phyloP scores from a whole-genome alignment of 2,888 invertebrate species.

The Ophion ventricosus region DNA sequence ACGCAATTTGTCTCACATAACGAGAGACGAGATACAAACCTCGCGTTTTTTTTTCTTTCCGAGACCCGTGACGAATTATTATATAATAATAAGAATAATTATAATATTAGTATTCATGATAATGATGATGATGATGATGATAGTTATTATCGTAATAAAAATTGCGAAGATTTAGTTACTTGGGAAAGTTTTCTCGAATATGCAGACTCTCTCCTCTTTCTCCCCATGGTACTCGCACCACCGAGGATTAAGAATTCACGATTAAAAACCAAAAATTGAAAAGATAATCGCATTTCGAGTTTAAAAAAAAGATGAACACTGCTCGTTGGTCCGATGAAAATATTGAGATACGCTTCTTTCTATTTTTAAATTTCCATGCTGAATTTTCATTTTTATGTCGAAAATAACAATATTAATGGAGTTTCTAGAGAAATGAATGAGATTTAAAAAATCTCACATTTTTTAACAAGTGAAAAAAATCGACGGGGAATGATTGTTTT shows the following conservation, averaged over 20 bases:
- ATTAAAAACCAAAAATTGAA: not conserved
- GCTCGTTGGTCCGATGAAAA: not conserved
- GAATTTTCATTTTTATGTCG: too few relatives aligned
- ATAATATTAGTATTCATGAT: not conserved
- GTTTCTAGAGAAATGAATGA: too few relatives aligned
- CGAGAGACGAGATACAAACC: not conserved
- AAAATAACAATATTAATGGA: too few relatives aligned
- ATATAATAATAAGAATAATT: not conserved
- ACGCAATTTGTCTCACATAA: not conserved
- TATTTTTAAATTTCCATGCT: too few relatives aligned
- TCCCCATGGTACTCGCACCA: not conserved
- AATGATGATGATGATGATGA: not conserved
- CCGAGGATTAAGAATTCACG: not conserved
- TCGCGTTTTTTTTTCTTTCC: constrained; percentile 10
- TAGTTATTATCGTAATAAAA: not conserved
- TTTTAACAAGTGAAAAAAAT: too few relatives aligned
- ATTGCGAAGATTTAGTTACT: not conserved
- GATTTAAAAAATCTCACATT: too few relatives aligned
- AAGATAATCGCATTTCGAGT: not conserved
- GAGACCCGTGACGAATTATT: not conserved
- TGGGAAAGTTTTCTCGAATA: not conserved
- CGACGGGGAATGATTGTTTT: too few relatives aligned
- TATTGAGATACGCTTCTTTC: not conserved
- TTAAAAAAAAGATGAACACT: not conserved
- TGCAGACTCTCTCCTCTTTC: too few relatives aligned